Percentiles rank a stretch among this genome's conserved stretches.
These are phyloP conservation scores for Coronaproctus castanopsis DNA, from an alignment of 2,888 invertebrate species.

Conservation along the genomic window DNA sequence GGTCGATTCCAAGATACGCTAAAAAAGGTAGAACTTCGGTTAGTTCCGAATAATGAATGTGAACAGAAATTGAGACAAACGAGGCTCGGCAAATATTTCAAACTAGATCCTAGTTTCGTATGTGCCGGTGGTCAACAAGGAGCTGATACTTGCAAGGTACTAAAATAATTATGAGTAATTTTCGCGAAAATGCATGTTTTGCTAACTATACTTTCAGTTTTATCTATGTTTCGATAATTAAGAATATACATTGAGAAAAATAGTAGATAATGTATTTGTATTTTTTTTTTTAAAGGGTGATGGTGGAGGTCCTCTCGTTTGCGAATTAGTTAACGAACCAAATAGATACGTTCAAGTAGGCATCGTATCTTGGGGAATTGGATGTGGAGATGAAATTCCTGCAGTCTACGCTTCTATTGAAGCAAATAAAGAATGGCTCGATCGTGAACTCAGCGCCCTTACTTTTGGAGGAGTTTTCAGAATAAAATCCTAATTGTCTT, in stretches of 20 bases:
- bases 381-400: conserved; percentile 69
- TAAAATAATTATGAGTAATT: conserved; percentile 12
- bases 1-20: conserved; percentile 37
- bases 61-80: conserved; percentile 39
- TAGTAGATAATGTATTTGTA: background rate
- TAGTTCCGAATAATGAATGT: conserved; percentile 40
- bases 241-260: background rate
- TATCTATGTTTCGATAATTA: background rate
- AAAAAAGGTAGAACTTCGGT: conserved; percentile 48
- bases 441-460: conserved; percentile 16
- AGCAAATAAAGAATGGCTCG: conserved; percentile 71
- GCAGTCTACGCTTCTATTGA: conserved; percentile 73
- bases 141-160: conserved; percentile 48
- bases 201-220: background rate
- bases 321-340: conserved; percentile 51
- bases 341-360: conserved; percentile 56
- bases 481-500: too few relatives aligned
- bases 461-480: background rate
- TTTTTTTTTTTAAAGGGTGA: conserved; percentile 36
- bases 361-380: conserved; percentile 88
- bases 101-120: conserved; percentile 45
- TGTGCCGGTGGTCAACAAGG: conserved; percentile 60
- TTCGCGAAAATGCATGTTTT: background rate
- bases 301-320: conserved; percentile 76
- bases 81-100: conserved; percentile 42